Evolutionary conservation across 2,113 vertebrate genomes (phyloP).

Genomic region (Pseudorhombus dupliciocellatus): DNA sequence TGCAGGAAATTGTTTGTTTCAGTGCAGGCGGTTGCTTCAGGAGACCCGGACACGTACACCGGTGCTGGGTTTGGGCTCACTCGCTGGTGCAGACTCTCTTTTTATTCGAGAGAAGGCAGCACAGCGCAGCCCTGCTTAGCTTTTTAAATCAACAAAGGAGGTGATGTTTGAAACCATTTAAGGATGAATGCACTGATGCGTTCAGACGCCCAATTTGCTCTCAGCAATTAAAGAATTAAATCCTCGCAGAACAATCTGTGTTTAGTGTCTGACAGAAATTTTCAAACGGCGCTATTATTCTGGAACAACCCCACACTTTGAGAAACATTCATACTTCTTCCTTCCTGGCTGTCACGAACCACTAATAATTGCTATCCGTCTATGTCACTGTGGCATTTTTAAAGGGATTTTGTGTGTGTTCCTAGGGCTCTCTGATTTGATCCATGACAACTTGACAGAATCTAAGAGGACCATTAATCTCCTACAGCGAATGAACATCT

Average conservation of each 20-base stretch:
- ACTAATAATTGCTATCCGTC: constrained; percentile 18
- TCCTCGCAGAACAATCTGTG: not conserved
- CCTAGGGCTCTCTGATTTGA: constrained; percentile 90
- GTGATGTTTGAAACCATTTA: not conserved
- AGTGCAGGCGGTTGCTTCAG: not conserved
- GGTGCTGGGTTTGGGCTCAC: not conserved
- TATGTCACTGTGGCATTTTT: constrained; percentile 23
- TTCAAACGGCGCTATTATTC: constrained; percentile 26
- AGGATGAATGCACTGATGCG: constrained; percentile 13
- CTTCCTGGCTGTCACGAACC: constrained; percentile 25
- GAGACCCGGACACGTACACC: not conserved
- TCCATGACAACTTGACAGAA: constrained; percentile 97
- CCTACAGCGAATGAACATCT: constrained; percentile 97
- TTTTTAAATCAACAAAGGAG: constrained; percentile 5
- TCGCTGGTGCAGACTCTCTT: not conserved
- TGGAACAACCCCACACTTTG: not conserved
- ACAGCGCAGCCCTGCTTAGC: not conserved
- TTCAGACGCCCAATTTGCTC: not conserved
- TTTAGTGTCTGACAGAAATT: constrained; percentile 12
- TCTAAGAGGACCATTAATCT: constrained; percentile 98
- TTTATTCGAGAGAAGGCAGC: not conserved
- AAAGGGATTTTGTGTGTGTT: constrained; percentile 32
- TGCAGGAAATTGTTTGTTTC: no score
- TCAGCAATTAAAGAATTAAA: constrained; percentile 24
- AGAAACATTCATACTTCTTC: constrained; percentile 5